phyloP scores from a whole-genome alignment of 2,113 vertebrate species.

The Suncus etruscus region DNA sequence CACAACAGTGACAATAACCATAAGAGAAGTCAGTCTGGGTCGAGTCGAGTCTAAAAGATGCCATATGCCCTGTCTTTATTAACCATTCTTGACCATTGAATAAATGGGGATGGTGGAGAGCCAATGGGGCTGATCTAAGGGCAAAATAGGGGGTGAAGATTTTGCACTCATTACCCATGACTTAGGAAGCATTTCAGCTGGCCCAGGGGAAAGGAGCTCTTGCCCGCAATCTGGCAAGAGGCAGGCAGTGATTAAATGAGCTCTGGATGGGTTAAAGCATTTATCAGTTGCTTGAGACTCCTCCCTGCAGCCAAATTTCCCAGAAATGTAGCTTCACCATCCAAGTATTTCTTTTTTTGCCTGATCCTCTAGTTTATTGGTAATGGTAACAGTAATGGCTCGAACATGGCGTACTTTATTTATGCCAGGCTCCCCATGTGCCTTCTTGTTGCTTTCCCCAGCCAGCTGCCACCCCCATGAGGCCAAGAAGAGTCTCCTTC shows the following conservation, averaged over 20 bases:
- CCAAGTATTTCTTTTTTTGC: neutral
- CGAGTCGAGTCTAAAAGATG: neutral
- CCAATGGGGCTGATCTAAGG: neutral
- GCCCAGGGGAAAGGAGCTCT: slow-evolving; percentile 29
- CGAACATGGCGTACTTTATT: neutral
- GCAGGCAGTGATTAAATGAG: neutral
- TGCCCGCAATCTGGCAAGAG: neutral
- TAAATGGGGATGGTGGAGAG: neutral
- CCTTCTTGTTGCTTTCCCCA: neutral
- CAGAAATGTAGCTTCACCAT: neutral
- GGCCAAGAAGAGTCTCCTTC: too few species aligned
- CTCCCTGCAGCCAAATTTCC: slow-evolving; percentile 4
- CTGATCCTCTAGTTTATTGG: slow-evolving; percentile 29
- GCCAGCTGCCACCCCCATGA: too few species aligned
- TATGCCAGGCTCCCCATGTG: neutral
- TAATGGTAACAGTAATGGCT: slow-evolving; percentile 36
- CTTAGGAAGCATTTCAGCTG: slow-evolving; percentile 78
- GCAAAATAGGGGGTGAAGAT: neutral
- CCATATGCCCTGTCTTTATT: neutral
- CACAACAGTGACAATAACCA: neutral
- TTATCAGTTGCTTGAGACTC: neutral
- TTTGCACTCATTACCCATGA: slow-evolving; percentile 62
- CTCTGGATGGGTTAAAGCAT: neutral
- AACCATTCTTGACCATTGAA: neutral
- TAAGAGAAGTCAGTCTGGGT: neutral